Evolutionary conservation across 2,113 vertebrate species (phyloP).

Genomic region (Poeciliopsis prolifica): DNA sequence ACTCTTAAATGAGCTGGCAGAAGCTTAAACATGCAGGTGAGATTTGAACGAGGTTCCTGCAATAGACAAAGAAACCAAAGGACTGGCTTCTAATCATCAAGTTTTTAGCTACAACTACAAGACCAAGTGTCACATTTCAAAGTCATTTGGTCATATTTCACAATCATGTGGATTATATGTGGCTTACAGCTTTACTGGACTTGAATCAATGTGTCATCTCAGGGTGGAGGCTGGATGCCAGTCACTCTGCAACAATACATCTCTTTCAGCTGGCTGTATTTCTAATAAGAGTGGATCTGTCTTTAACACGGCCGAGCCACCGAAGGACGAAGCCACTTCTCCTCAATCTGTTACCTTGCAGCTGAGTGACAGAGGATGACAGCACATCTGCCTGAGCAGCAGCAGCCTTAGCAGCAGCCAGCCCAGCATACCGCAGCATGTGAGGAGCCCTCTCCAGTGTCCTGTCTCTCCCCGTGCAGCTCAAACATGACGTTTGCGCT

Average conservation of each 20-base stretch:
- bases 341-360: constrained; percentile 42
- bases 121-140: constrained; percentile 56
- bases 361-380: constrained; percentile 34
- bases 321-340: constrained; percentile 8
- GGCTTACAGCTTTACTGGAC: constrained; percentile 54
- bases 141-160: constrained; percentile 67
- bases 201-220: constrained; percentile 63
- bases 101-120: constrained; percentile 61
- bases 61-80: neutral
- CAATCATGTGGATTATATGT: constrained; percentile 47
- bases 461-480: constrained; percentile 38
- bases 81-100: constrained; percentile 43
- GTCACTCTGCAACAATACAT: constrained; percentile 28
- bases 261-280: constrained; percentile 24
- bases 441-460: constrained; percentile 18
- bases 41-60: neutral
- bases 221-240: constrained; percentile 41
- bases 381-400: constrained; percentile 48
- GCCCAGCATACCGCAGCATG: constrained; percentile 16
- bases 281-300: constrained; percentile 27
- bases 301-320: constrained; percentile 1
- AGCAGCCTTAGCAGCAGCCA: constrained; percentile 12
- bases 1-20: constrained; percentile 3
- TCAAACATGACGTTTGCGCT: constrained; percentile 69
- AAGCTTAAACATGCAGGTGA: constrained; percentile 6